Evolutionary conservation across 1,140 invertebrate species (phyloP).

Genomic region (Ceratina calcarata): DNA sequence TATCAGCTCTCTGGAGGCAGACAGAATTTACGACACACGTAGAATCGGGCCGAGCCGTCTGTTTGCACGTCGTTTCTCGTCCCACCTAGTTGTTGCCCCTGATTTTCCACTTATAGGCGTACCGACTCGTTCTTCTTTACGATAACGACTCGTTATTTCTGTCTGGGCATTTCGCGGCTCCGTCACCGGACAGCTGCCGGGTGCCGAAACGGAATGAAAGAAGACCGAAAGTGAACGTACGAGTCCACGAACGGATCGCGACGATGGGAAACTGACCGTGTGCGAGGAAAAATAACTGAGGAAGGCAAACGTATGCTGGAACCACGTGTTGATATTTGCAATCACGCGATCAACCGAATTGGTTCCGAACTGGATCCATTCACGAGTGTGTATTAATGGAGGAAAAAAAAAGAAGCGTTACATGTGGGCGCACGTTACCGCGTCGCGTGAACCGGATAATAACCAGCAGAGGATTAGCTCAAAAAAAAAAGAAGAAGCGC

Average conservation of each 20-base stretch:
- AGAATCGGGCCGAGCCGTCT: constrained; percentile 43
- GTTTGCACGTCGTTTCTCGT: constrained; percentile 55
- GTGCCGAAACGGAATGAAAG: not conserved
- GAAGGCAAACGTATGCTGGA: not conserved
- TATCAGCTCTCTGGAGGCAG: constrained; percentile 51
- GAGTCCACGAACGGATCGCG: not conserved
- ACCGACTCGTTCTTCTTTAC: constrained; percentile 18
- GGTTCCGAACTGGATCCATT: constrained; percentile 45
- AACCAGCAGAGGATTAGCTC: not conserved
- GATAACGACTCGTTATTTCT: constrained; percentile 27
- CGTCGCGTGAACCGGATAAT: not conserved
- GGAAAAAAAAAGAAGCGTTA: not conserved
- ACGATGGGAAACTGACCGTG: not conserved
- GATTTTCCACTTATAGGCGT: constrained; percentile 53
- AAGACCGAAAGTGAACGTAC: not conserved
- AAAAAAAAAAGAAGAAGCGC: not conserved
- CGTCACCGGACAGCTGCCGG: not conserved
- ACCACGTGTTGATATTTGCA: constrained; percentile 38
- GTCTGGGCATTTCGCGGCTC: not conserved
- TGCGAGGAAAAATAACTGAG: not conserved
- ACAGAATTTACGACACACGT: constrained; percentile 53
- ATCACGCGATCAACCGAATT: constrained; percentile 20
- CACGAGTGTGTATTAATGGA: not conserved
- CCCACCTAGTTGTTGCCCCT: constrained; percentile 42
- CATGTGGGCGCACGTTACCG: too few relatives aligned